Base-by-base conservation (phyloP, 92 coral and sea anemone genomes). In the Pocillopora meandrina region DNA sequence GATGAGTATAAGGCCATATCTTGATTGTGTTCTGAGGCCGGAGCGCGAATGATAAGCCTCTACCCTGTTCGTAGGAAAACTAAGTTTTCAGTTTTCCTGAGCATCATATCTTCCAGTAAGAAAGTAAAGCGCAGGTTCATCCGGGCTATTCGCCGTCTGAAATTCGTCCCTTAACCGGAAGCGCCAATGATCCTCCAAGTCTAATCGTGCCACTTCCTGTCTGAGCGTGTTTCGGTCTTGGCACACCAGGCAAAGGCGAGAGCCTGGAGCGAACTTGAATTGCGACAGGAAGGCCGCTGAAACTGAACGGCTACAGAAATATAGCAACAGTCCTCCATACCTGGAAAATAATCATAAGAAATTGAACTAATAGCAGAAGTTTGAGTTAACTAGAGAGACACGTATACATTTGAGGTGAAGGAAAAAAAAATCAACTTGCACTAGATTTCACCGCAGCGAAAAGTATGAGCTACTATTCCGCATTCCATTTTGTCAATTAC, bases 101-200 rank as follows among this genome's bases (percentile, higher is more conserved):
- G 82, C 87, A 68, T 96, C 99, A 82, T 96, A 93, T 60, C 89
- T 95, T n/a, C 99, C 99, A 55, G 99, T 95, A 20, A 96, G 89
- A 61, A 96, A 87, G 69, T 92, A 96, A 33, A 96, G 85, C 5
- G 99, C 87, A 1, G 95, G 95, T 55, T 96, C 98, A 34, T 93
- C 98, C 42, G 98, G 93, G 82, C 94, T 87, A 74, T 95, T 95
- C 2, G 98, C 99, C 9, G 99, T 96, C 87, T 96, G 95, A 49
- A 96, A 92, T 89, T 96, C 99, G 77, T 96, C 99, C 80, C 99
- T 84, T 56, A 96, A 87, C 65, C 98, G 92, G 83, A 96, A 96
- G 72, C 99, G 89, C 99, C 99, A 96, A 74, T 92, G 89, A 56
- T 96, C 99, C 87, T 96, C 99, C 82, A 96, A 95, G 91, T 96